Evolutionary conservation across 2,113 vertebrate genomes (phyloP).

Genomic region (Cynopterus brachyotis): DNA sequence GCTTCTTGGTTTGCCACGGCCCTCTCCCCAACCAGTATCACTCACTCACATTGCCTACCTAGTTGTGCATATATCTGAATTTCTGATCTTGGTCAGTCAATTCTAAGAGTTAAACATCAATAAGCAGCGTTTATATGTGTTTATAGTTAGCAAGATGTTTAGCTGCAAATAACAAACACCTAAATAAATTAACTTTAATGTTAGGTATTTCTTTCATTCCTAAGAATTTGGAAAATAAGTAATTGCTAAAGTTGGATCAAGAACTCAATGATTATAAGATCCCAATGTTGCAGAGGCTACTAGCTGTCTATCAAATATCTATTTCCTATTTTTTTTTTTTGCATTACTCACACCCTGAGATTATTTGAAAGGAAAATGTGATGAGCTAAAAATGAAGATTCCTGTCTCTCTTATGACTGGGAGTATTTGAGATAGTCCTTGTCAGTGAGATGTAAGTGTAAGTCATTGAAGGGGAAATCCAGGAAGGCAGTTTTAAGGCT

Average conservation of each 20-base stretch:
- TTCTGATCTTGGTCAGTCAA: background rate
- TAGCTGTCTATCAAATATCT: background rate
- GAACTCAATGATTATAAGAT: background rate
- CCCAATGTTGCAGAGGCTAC: background rate
- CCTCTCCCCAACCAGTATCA: background rate
- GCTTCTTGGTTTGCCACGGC: background rate
- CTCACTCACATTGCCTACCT: background rate
- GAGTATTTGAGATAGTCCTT: background rate
- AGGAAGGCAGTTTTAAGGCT: background rate
- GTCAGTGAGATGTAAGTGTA: background rate
- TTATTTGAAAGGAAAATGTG: background rate
- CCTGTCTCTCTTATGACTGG: background rate
- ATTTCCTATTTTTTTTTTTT: slow-evolving; percentile 30
- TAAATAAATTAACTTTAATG: background rate
- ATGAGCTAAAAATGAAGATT: background rate
- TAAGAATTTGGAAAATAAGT: background rate
- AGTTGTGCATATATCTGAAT: background rate
- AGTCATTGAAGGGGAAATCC: background rate
- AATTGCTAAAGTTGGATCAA: background rate
- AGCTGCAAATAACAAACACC: background rate
- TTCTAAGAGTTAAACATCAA: background rate
- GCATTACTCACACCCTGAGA: background rate
- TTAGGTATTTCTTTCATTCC: background rate
- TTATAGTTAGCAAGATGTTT: background rate
- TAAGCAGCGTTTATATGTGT: background rate